Base-by-base conservation (phyloP, 1,140 invertebrate species). In the Sesamia nonagrioides region DNA sequence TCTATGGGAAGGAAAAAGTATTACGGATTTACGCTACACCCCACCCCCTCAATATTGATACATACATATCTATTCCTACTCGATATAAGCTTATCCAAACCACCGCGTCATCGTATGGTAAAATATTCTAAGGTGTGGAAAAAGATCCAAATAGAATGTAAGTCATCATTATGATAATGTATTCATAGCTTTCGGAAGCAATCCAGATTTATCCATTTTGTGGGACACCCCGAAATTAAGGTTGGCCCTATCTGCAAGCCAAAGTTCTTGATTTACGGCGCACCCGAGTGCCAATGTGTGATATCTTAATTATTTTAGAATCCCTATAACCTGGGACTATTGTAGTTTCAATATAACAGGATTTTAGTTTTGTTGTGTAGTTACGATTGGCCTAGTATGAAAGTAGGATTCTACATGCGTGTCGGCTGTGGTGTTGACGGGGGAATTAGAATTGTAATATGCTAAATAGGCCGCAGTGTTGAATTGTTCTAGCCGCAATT, bases 301-400 rank as follows among this genome's bases (percentile, higher is more conserved):
- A 75, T 75, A 75, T 83, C 84, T 85, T 85, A 85, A 85, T 85
- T 83, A 85, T 80, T 81, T 81, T 79, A 79, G 56, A 75, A 82
- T 80, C 58, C 58, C 58, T 50, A 27, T 63, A 75, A 75, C 33
- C 56, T 72, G 68, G 17, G 72, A 17, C 35, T 48, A 60, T 82
- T 66, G 61, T 33, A 33, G 35, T 75, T n/a, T 42, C 56, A 15
- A 61, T 58, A 75, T 27, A 27, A 27, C 40, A 50, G 42, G 54
- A 33, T 18, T 63, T 45, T 48, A 75, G 42, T 48, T 75, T 61
- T 33, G n/a, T 42, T 6, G 18, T 45, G 37, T 11, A 27, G 18
- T 73, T 35, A 6, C 13, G 35, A 33, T 42, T 50, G 9, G 11
- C 42, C 8, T 13, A 45, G 42, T 45, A 2, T 2, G 48, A n/a